A percentile compares a stretch with the other conserved stretches of the same genome.
These are phyloP conservation scores for Spheniscus humboldti DNA, from an alignment of 2,797 vertebrate genomes.

Conservation along the genomic window DNA sequence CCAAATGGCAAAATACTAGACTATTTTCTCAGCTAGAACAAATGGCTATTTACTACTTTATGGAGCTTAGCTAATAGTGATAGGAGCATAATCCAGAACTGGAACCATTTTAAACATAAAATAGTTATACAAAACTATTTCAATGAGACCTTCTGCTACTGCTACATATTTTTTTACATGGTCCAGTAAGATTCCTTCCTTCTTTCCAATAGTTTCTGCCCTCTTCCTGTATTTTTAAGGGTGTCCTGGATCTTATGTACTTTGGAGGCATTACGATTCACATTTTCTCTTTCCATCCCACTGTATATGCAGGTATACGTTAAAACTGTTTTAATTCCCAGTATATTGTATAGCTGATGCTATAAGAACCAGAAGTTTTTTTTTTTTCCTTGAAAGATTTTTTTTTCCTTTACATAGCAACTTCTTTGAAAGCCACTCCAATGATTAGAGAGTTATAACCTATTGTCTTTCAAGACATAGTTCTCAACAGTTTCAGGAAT, in stretches of 20 bases:
- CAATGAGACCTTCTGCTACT: neutral
- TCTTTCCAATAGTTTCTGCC: neutral
- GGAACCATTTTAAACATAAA: neutral
- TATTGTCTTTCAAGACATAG: neutral
- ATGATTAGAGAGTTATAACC: neutral
- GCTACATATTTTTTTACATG: neutral
- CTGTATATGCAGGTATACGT: neutral
- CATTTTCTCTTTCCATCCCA: neutral
- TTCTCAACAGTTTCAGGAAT: neutral
- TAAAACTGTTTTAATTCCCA: neutral
- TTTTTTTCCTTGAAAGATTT: neutral
- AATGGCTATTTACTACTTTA: neutral
- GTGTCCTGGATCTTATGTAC: rapidly evolving
- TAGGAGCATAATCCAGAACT: neutral
- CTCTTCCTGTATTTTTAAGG: neutral
- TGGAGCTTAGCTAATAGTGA: neutral
- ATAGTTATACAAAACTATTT: neutral
- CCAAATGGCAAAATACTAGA: neutral
- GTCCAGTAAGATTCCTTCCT: neutral
- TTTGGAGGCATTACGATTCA: neutral
- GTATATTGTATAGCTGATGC: neutral
- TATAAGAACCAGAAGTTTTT: neutral
- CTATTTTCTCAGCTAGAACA: neutral
- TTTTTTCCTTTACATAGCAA: neutral
- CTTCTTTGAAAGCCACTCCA: neutral